phyloP scores from a whole-genome alignment of 2,113 vertebrate species.

The Artemisiospiza belli region DNA sequence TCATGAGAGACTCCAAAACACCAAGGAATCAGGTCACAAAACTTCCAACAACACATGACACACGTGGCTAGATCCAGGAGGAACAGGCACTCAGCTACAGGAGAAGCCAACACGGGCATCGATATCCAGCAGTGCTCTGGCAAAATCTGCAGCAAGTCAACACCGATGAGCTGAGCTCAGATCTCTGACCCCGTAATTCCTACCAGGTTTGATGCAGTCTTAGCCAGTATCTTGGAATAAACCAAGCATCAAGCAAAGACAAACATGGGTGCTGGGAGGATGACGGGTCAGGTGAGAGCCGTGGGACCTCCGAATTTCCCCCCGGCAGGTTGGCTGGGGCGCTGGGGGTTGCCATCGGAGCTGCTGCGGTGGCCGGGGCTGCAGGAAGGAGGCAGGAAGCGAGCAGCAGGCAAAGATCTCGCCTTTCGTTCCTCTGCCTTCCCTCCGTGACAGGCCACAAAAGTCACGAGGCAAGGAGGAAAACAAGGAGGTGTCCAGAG shows the following conservation, averaged over 20 bases:
- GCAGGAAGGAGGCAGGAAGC: background rate
- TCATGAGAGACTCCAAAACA: background rate
- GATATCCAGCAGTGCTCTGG: background rate
- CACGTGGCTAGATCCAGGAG: background rate
- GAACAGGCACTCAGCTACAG: background rate
- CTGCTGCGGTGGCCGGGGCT: background rate
- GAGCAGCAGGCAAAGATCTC: background rate
- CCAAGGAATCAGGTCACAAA: background rate
- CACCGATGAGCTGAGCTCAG: background rate
- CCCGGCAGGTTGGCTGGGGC: accelerated
- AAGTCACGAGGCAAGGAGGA: constrained; percentile 40
- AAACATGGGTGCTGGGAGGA: background rate
- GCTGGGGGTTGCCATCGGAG: background rate
- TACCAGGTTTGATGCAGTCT: background rate
- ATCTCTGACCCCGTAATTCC: background rate
- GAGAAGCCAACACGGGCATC: background rate
- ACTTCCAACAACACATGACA: background rate
- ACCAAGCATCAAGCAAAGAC: background rate
- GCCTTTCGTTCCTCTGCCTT: background rate
- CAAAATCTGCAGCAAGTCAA: background rate
- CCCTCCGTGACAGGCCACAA: constrained; percentile 7
- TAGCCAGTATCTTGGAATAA: background rate
- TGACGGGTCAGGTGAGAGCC: background rate
- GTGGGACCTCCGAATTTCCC: background rate
- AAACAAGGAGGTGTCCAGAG: constrained; percentile 37